phyloP scores from a whole-genome alignment of 2,888 invertebrate genomes.

The Sylvicola cinctus region DNA sequence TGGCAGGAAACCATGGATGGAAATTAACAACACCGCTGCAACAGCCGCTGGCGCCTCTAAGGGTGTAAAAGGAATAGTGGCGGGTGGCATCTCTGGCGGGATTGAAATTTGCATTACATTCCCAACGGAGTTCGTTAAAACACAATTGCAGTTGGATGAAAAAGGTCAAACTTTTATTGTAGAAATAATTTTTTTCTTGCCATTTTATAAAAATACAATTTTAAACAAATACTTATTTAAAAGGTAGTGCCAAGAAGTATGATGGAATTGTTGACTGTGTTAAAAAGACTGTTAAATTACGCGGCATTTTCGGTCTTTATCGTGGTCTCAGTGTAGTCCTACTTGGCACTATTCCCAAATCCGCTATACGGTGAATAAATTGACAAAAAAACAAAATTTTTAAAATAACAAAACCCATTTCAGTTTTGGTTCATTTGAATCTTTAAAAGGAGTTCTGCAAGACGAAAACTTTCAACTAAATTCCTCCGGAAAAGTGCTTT shows the following conservation, averaged over 20 bases:
- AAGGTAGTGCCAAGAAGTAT: constrained; percentile 33
- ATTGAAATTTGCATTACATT: constrained; percentile 99
- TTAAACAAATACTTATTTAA: too few species aligned
- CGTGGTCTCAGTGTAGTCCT: too few species aligned
- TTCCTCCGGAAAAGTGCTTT: constrained; percentile 53
- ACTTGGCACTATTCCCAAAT: constrained; percentile 97
- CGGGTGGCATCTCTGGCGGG: constrained; percentile 81
- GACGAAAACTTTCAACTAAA: constrained; percentile 65
- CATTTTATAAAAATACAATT: too few species aligned
- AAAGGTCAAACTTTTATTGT: too few species aligned
- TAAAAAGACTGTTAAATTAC: constrained; percentile 72
- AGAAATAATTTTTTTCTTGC: too few species aligned
- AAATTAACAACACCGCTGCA: constrained; percentile 47
- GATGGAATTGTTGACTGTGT: constrained; percentile 78
- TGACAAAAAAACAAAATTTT: too few species aligned
- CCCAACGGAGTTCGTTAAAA: constrained; percentile 98
- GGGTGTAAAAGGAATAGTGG: constrained; percentile 81
- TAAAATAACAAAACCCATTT: constrained; percentile 5
- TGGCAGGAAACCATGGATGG: constrained; percentile 38
- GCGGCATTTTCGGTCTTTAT: constrained; percentile 86
- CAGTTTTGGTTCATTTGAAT: constrained; percentile 95
- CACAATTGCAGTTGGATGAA: constrained; percentile 94
- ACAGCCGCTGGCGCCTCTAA: constrained; percentile 47
- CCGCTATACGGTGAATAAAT: too few species aligned
- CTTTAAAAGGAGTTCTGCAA: constrained; percentile 55